A percentile compares a stretch with the other conserved stretches of the same genome.
These are phyloP conservation scores for Lamellibrachia luymesi DNA, from an alignment of 1,140 invertebrate species.

Conservation along the genomic window DNA sequence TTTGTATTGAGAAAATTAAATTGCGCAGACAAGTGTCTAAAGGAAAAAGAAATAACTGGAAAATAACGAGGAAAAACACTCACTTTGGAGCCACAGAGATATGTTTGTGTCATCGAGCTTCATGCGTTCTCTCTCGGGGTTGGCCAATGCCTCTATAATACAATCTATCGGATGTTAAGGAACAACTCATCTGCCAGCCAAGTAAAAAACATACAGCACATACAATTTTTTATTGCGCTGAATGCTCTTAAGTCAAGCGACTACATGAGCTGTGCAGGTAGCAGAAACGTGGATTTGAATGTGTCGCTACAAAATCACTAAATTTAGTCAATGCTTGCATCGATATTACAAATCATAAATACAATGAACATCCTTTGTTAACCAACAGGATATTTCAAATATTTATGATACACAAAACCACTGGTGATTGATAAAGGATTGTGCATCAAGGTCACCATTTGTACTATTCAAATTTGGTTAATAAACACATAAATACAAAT, in stretches of 20 bases:
- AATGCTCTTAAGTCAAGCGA: neutral
- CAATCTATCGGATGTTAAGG: slow-evolving; percentile 64
- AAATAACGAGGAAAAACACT: slow-evolving; percentile 32
- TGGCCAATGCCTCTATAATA: slow-evolving; percentile 85
- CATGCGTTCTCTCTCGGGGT: slow-evolving; percentile 67
- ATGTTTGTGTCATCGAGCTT: slow-evolving; percentile 92
- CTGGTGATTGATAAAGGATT: no score
- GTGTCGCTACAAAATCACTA: no score
- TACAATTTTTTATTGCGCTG: neutral
- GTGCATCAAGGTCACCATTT: no score
- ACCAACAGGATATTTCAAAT: no score
- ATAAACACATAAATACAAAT: no score
- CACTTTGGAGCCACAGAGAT: slow-evolving; percentile 87
- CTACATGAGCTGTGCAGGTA: no score
- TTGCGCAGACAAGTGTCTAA: neutral
- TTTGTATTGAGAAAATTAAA: neutral
- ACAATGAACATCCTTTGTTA: no score
- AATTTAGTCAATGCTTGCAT: no score
- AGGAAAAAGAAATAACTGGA: neutral
- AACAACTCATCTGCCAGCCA: neutral
- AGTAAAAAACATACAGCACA: neutral
- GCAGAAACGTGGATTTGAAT: no score
- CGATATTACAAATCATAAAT: no score
- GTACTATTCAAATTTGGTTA: no score
- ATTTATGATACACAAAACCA: no score